A percentile compares a stretch with the other conserved stretches of the same genome.
These are phyloP conservation scores for Callimorpha dominula DNA, from an alignment of 2,888 invertebrate genomes.

Conservation along the genomic window DNA sequence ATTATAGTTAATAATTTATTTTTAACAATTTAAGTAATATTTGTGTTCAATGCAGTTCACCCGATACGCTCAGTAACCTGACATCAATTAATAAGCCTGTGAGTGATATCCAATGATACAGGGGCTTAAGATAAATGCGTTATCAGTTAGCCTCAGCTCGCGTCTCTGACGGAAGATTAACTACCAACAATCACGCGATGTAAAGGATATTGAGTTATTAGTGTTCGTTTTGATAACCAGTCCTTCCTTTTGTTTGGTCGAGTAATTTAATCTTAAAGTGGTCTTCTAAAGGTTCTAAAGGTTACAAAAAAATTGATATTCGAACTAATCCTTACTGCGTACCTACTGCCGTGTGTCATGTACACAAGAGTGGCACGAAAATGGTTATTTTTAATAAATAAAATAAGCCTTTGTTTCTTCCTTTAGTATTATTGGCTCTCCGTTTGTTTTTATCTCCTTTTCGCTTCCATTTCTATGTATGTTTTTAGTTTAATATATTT, in stretches of 20 bases:
- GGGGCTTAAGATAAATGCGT: conserved; percentile 19
- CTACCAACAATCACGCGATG: conserved; percentile 15
- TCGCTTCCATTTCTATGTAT: no score
- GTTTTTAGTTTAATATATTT: no score
- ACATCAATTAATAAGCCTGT: conserved; percentile 18
- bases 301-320: neutral
- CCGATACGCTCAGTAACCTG: conserved; percentile 10
- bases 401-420: no score
- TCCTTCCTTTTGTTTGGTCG: neutral
- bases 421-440: no score
- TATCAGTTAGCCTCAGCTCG: conserved; percentile 14
- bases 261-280: neutral
- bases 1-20: no score
- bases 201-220: conserved; percentile 20
- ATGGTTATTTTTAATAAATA: no score
- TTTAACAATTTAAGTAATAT: no score
- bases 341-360: no score
- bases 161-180: conserved; percentile 20
- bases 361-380: no score
- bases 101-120: conserved; percentile 21
- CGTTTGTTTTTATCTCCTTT: no score
- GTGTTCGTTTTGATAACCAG: neutral
- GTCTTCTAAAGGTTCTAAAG: neutral
- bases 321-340: no score
- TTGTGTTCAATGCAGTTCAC: neutral